Evolutionary conservation across 1,140 invertebrate genomes (phyloP).

Genomic region (Dolichoris vasculosae): DNA sequence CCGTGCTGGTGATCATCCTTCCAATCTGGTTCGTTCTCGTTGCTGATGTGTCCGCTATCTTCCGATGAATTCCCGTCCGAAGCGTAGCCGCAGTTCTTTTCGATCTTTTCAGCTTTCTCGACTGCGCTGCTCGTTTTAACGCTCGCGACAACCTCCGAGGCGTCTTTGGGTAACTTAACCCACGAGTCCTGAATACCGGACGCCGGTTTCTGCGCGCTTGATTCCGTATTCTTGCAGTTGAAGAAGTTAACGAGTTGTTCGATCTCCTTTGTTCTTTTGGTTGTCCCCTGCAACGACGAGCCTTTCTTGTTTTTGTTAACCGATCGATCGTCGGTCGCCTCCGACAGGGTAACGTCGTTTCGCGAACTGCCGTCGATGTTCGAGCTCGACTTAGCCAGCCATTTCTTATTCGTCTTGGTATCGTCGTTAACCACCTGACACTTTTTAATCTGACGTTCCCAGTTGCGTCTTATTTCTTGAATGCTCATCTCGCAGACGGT

Average conservation of each 20-base stretch:
- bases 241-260: conserved; percentile 73
- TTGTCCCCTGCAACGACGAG: conserved; percentile 26
- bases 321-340: background rate
- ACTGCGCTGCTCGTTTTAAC: background rate
- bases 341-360: background rate
- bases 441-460: conserved; percentile 65
- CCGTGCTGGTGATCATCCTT: conserved; percentile 31
- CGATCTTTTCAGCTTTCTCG: conserved; percentile 57
- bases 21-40: conserved; percentile 76
- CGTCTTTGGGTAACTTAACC: conserved; percentile 54
- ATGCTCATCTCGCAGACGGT: conserved; percentile 54
- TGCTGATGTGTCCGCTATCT: conserved; percentile 86
- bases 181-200: conserved; percentile 54
- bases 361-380: background rate
- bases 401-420: background rate
- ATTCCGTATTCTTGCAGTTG: conserved; percentile 69
- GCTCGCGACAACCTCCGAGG: conserved; percentile 9
- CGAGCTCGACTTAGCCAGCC: conserved; percentile 27
- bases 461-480: conserved; percentile 67
- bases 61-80: conserved; percentile 79
- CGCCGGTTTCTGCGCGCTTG: background rate
- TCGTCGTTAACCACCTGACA: conserved; percentile 48
- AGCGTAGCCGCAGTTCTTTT: conserved; percentile 65
- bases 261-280: conserved; percentile 65
- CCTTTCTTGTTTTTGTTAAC: conserved; percentile 36